A percentile compares a stretch with the other conserved stretches of the same genome.
phyloP scores from a whole-genome alignment of 37 sponge, comb jelly and placozoan genomes.

The Geodia barretti region DNA sequence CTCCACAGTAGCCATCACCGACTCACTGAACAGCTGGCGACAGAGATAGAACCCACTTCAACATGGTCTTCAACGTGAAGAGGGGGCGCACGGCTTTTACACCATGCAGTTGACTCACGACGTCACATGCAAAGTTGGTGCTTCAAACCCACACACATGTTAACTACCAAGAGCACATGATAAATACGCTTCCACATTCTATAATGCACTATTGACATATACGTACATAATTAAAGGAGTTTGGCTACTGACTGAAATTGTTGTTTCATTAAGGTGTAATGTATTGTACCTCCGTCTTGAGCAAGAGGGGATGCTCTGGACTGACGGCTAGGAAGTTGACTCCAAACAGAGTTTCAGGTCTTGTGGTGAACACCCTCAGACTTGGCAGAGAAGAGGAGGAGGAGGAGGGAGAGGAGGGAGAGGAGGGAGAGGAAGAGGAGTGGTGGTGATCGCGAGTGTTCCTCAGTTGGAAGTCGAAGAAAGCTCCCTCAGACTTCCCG shows the following conservation, averaged over 20 bases:
- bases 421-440: background rate
- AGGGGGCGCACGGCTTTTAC: no score
- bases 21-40: background rate
- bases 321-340: constrained; percentile 63
- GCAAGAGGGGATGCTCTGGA: constrained; percentile 51
- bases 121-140: no score
- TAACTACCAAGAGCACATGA: no score
- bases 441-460: background rate
- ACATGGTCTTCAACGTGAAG: no score
- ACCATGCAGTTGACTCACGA: no score
- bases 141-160: no score
- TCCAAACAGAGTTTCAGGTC: constrained; percentile 69
- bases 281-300: background rate
- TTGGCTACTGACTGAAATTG: no score
- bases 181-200: no score
- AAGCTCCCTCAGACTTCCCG: constrained; percentile 65
- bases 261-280: background rate
- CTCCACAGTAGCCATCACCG: background rate
- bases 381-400: background rate
- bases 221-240: no score
- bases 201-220: no score
- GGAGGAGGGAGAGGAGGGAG: background rate
- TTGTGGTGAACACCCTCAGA: constrained; percentile 70
- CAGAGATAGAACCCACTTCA: background rate
- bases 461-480: constrained; percentile 67